Evolutionary conservation across 1,140 invertebrate genomes (phyloP).

Genomic region (Druon quercuslanigerum): DNA sequence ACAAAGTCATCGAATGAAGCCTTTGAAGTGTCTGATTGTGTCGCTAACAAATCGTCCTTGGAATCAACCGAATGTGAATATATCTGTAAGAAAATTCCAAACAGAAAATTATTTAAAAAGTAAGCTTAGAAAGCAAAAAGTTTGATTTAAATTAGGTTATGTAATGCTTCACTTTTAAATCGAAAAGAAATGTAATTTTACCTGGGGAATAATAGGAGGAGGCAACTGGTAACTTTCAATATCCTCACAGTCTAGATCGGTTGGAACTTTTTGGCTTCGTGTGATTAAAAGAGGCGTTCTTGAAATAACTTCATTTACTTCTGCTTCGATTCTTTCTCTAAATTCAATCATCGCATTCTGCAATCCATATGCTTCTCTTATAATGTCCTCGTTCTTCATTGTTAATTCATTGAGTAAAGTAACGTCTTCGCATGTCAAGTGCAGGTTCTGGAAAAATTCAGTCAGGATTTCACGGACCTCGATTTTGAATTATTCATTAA

Average conservation of each 20-base stretch:
- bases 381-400: constrained; percentile 78
- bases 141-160: constrained; percentile 17
- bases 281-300: constrained; percentile 84
- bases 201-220: constrained; percentile 71
- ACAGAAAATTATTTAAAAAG: constrained; percentile 9
- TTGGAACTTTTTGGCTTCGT: constrained; percentile 80
- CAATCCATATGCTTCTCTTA: constrained; percentile 78
- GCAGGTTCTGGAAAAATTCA: constrained; percentile 75
- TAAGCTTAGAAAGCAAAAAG: neutral
- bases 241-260: constrained; percentile 77
- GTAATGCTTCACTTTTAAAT: neutral
- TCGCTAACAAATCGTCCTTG: constrained; percentile 46
- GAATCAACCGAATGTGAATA: constrained; percentile 58
- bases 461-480: neutral
- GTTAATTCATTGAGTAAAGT: constrained; percentile 81
- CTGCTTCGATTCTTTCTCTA: constrained; percentile 81
- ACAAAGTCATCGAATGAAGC: constrained; percentile 67
- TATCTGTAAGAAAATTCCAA: constrained; percentile 49
- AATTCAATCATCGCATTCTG: constrained; percentile 80
- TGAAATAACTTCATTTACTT: constrained; percentile 80
- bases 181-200: constrained; percentile 42
- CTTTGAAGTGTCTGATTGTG: constrained; percentile 56
- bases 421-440: constrained; percentile 83
- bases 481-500: too few species aligned
- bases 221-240: constrained; percentile 71